Evolutionary conservation across 2,113 vertebrate species (phyloP), one percentile per base, ranked within the genome.

Genomic region (Gulo gulo): DNA sequence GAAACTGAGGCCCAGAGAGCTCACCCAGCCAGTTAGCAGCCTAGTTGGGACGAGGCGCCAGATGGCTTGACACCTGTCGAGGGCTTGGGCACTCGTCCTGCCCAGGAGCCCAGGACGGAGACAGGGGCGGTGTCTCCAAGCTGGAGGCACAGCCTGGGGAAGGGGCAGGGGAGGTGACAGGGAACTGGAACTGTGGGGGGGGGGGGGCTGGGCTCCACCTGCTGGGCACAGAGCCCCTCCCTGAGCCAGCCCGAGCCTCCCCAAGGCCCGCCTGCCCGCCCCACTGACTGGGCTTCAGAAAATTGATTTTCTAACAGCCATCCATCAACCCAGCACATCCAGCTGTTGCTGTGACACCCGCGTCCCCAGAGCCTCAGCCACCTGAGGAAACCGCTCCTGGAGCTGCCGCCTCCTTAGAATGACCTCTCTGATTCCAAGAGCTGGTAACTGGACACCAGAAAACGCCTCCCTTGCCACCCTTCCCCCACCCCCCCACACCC

Each of bases 301-400:
- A 96, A 88, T 63, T 76, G 57, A 78, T 96, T 98, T 97, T 79
- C 92, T 86, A 86, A 1, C 91, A 57, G 59, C 86, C n/a, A 80
- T 94, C 91, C 96, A 50, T 96, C 98, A 97, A 6, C 29, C 61
- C 16, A 29, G 80, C 91, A 6, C 0, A 15, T 78, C 12, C 81
- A 97, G 92, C 95, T 95, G 85, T 57, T 69, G 87, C 88, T 31
- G 0, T 10, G 15, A 69, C 67, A 76, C 50, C 0, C 1, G 0
- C 1, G 16, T 96, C 94, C 96, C 96, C 76, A 71, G 73, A 83
- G 47, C 71, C 67, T 73, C 0, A 0, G n/a, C 90, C 81, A 55
- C 26, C 74, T 2, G 50, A 89, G 23, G 14, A 93, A 85, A 79
- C 79, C 18, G 20, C 42, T 0, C 79, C 88, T 47, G 63, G 71